These are phyloP conservation scores for Formicarius rufipectus DNA, from an alignment of 2,113 vertebrate genomes.

Conservation along the genomic window DNA sequence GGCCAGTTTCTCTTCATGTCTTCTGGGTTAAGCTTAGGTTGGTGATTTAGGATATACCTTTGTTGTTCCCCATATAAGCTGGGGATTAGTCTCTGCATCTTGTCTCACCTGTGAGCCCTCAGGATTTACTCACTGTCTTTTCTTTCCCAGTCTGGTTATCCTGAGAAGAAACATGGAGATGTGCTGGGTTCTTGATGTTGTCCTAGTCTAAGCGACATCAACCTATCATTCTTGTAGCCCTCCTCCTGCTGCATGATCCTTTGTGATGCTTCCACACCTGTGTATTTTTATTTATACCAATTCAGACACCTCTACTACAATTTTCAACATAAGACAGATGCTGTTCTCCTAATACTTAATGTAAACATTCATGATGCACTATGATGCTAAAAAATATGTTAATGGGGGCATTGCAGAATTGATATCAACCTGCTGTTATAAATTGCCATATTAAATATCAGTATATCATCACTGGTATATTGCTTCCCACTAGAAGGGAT, in stretches of 20 bases:
- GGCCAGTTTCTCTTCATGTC: not conserved
- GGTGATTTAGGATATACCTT: not conserved
- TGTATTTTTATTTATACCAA: not conserved
- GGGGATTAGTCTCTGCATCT: not conserved
- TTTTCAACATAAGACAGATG: not conserved
- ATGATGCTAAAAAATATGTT: not conserved
- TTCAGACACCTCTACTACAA: not conserved
- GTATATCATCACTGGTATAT: not conserved
- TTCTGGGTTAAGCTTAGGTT: not conserved
- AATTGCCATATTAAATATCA: not conserved
- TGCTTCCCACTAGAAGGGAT: not conserved
- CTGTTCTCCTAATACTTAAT: not conserved
- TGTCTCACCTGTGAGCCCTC: not conserved
- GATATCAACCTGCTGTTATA: not conserved
- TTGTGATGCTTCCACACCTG: not conserved
- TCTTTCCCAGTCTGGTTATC: not conserved
- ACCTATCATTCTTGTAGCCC: not conserved
- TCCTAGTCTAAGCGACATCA: not conserved
- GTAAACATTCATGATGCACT: not conserved
- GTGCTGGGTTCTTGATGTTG: not conserved
- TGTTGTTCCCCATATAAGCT: not conserved
- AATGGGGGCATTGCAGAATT: not conserved
- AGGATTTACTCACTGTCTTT: not conserved
- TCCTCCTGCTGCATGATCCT: not conserved
- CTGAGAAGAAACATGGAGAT: not conserved